These are phyloP conservation scores for Ibidorhyncha struthersii DNA, from an alignment of 2,113 vertebrate genomes.

Conservation along the genomic window DNA sequence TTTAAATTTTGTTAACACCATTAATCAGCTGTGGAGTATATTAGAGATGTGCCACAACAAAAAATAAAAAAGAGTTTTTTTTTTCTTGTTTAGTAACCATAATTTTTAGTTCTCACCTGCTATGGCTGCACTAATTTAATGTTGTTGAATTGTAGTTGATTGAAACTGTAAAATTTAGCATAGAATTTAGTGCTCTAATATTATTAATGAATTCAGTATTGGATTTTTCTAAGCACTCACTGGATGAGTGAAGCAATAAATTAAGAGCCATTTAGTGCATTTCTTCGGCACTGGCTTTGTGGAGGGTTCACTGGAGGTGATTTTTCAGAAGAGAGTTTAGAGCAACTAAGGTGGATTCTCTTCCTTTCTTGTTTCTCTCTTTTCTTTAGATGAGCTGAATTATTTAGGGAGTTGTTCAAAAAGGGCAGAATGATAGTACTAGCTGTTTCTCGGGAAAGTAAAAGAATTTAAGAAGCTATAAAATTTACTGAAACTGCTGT, in stretches of 20 bases:
- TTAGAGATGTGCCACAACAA: neutral
- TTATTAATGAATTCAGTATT: conserved; percentile 62
- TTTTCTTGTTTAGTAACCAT: neutral
- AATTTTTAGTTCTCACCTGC: conserved; percentile 6
- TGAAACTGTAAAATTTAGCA: conserved; percentile 8
- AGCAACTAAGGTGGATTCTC: neutral
- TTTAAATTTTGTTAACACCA: neutral
- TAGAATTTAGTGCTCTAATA: conserved; percentile 26
- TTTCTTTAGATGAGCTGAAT: neutral
- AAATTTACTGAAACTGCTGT: neutral
- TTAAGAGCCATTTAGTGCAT: conserved; percentile 27
- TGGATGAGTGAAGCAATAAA: conserved; percentile 41
- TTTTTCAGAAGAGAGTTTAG: neutral
- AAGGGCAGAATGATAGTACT: neutral
- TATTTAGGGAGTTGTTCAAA: neutral
- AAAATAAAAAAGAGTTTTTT: neutral
- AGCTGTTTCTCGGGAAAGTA: neutral
- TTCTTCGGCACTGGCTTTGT: neutral
- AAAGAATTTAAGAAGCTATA: neutral
- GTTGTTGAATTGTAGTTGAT: neutral
- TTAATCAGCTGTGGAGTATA: neutral
- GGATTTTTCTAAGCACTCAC: conserved; percentile 41
- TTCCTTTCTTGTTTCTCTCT: neutral
- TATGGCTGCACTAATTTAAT: neutral
- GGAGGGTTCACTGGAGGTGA: neutral